phyloP scores from a whole-genome alignment of 2,888 invertebrate genomes.

The Plagodis dolabraria region DNA sequence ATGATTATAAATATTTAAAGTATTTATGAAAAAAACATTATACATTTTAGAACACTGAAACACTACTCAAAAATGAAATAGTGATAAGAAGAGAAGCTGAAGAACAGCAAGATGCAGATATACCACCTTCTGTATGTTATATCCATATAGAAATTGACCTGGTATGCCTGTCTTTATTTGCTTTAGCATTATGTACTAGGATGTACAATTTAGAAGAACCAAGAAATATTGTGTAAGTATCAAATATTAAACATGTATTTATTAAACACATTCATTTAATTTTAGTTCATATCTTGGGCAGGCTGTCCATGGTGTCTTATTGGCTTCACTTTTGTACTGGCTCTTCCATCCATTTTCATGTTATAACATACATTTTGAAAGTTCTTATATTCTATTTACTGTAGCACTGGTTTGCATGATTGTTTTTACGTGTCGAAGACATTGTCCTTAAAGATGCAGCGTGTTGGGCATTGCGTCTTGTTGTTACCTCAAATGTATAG shows the following conservation, averaged over 20 bases:
- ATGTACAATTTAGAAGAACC: conserved; percentile 94
- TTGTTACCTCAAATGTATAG: too few relatives aligned
- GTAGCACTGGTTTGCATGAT: too few relatives aligned
- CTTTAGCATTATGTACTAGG: conserved; percentile 89
- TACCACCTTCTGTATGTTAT: conserved; percentile 49
- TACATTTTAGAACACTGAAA: conserved; percentile 1
- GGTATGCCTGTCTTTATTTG: conserved; percentile 88
- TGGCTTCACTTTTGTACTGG: too few relatives aligned
- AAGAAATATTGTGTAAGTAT: conserved; percentile 94
- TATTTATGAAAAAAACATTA: background rate
- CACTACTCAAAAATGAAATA: conserved; percentile 5
- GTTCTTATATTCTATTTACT: too few relatives aligned
- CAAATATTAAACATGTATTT: background rate
- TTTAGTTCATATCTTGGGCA: background rate
- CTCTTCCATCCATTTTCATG: too few relatives aligned
- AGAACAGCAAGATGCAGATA: conserved; percentile 31
- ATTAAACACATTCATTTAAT: conserved; percentile 42
- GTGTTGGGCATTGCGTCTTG: too few relatives aligned
- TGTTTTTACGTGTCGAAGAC: too few relatives aligned
- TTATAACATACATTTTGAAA: too few relatives aligned
- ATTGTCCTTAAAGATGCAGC: too few relatives aligned
- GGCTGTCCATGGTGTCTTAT: too few relatives aligned
- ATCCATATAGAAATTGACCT: conserved; percentile 89
- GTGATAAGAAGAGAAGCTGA: background rate
- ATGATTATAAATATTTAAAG: too few relatives aligned